These are phyloP conservation scores for Petromus typicus DNA, from an alignment of 2,113 vertebrate species.

Conservation along the genomic window DNA sequence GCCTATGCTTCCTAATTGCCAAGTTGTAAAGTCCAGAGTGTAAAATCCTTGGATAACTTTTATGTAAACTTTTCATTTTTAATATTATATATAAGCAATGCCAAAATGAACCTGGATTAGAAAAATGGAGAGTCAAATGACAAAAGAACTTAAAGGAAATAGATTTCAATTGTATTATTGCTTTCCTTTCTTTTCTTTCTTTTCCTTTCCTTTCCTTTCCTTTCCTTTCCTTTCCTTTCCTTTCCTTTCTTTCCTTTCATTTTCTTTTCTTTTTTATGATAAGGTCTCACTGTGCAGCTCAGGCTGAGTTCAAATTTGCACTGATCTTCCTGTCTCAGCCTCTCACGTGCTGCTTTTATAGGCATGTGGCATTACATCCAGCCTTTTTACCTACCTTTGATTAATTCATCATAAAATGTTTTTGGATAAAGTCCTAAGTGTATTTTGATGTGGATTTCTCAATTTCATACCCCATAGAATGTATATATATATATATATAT, in stretches of 20 bases:
- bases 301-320: too few species aligned
- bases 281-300: too few species aligned
- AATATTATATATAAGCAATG: neutral
- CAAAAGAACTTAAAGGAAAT: conserved; percentile 40
- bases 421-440: neutral
- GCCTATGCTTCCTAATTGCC: neutral
- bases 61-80: conserved; percentile 10
- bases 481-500: too few species aligned
- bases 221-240: too few species aligned
- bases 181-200: too few species aligned
- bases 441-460: conserved; percentile 2
- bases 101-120: conserved; percentile 11
- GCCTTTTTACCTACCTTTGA: neutral
- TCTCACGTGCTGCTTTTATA: too few species aligned
- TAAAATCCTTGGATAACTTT: neutral
- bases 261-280: too few species aligned
- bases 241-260: too few species aligned
- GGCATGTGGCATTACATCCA: too few species aligned
- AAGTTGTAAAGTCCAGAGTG: neutral
- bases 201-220: too few species aligned
- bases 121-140: neutral
- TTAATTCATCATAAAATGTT: conserved; percentile 4
- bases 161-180: neutral
- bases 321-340: too few species aligned
- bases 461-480: neutral